These are phyloP conservation scores for Lepidostoma basale DNA, from an alignment of 1,140 invertebrate genomes.

Conservation along the genomic window DNA sequence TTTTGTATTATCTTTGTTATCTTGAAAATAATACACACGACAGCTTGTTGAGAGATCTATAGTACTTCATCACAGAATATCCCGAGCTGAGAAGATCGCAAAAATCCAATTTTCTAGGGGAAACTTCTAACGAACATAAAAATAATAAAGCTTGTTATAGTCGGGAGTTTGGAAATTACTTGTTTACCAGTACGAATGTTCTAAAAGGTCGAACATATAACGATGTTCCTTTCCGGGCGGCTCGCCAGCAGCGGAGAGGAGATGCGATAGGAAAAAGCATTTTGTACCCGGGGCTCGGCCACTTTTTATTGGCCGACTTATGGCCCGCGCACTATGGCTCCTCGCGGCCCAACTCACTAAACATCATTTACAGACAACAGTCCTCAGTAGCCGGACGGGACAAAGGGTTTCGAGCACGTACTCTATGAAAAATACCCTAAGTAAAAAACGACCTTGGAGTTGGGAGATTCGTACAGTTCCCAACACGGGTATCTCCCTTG, in stretches of 20 bases:
- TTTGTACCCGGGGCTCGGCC: constrained; percentile 4
- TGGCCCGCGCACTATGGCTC: background rate
- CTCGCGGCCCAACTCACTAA: constrained; percentile 7
- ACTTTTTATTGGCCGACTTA: constrained; percentile 14
- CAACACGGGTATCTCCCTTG: background rate
- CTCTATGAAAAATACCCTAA: constrained; percentile 25
- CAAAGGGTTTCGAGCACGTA: constrained; percentile 28
- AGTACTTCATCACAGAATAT: background rate
- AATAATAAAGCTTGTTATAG: constrained; percentile 26
- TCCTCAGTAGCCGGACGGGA: background rate
- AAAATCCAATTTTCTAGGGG: constrained; percentile 12
- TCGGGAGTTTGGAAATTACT: constrained; percentile 21
- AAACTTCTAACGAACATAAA: constrained; percentile 26
- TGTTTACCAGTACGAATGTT: constrained; percentile 3
- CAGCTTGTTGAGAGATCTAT: background rate
- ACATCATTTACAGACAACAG: constrained; percentile 28
- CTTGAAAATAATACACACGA: background rate
- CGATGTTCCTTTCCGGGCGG: background rate
- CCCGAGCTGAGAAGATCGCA: background rate
- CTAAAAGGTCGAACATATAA: constrained; percentile 24
- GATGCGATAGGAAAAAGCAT: background rate
- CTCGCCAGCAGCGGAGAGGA: background rate
- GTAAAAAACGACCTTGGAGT: constrained; percentile 36
- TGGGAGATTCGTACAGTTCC: constrained; percentile 23
- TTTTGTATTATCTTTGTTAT: too few relatives aligned